phyloP scores from a whole-genome alignment of 1,140 invertebrate genomes.

The Lanistes nyassanus region DNA sequence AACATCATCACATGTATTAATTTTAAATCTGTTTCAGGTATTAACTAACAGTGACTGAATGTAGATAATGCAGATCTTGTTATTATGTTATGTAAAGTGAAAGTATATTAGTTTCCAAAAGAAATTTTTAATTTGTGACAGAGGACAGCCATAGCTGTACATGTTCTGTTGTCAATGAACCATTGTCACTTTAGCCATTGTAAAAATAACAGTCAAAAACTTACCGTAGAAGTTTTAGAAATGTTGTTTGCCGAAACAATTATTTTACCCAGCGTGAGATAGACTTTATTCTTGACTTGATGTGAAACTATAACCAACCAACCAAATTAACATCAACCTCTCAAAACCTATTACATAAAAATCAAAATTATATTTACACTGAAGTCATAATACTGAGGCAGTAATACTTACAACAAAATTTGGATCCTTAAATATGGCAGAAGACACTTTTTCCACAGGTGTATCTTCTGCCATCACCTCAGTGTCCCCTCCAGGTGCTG shows the following conservation, averaged over 20 bases:
- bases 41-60: neutral
- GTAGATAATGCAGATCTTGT: neutral
- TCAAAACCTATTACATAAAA: neutral
- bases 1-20: no score
- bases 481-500: neutral
- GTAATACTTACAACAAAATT: conserved; percentile 59
- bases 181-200: no score
- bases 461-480: conserved; percentile 44
- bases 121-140: neutral
- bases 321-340: neutral
- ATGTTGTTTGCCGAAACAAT: no score
- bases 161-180: no score
- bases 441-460: conserved; percentile 7
- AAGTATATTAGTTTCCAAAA: neutral
- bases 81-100: neutral
- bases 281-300: neutral
- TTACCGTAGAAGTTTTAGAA: no score
- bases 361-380: no score
- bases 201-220: no score
- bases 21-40: neutral
- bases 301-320: neutral
- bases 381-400: no score
- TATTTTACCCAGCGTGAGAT: neutral
- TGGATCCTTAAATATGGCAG: conserved; percentile 62
- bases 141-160: no score